These are phyloP conservation scores for Himalopsyche japonica DNA, from an alignment of 2,888 invertebrate genomes.

Conservation along the genomic window DNA sequence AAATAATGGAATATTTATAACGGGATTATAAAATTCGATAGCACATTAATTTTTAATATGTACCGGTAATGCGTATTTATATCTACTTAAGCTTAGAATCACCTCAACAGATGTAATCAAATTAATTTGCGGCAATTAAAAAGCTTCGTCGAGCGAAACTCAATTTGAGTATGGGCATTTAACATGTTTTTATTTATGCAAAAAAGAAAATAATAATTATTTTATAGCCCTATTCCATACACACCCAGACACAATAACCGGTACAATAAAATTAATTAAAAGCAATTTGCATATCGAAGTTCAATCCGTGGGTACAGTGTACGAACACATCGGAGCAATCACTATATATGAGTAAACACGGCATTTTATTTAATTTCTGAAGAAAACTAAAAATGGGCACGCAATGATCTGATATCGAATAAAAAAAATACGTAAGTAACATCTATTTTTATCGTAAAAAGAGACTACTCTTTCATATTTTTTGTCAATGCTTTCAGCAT, in stretches of 20 bases:
- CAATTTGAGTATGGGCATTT: neutral
- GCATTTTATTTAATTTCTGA: no score
- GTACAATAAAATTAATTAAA: slow-evolving; percentile 9
- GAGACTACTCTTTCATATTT: no score
- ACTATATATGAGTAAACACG: neutral
- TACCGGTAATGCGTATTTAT: neutral
- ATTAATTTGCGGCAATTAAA: neutral
- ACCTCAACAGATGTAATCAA: neutral
- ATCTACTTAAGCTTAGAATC: neutral
- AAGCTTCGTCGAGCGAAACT: neutral
- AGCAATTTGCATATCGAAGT: slow-evolving; percentile 4
- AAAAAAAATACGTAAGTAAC: no score
- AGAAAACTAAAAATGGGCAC: no score
- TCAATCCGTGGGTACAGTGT: neutral
- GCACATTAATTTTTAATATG: neutral
- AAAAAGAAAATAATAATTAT: neutral
- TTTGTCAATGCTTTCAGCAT: no score
- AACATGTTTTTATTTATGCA: neutral
- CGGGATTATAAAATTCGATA: neutral
- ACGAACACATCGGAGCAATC: neutral
- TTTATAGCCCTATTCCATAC: neutral
- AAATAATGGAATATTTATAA: no score
- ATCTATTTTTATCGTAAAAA: no score
- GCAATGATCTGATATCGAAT: neutral
- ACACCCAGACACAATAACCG: neutral